These are phyloP conservation scores for Meloidogyne floridensis DNA, from an alignment of 1,140 invertebrate species.

Conservation along the genomic window DNA sequence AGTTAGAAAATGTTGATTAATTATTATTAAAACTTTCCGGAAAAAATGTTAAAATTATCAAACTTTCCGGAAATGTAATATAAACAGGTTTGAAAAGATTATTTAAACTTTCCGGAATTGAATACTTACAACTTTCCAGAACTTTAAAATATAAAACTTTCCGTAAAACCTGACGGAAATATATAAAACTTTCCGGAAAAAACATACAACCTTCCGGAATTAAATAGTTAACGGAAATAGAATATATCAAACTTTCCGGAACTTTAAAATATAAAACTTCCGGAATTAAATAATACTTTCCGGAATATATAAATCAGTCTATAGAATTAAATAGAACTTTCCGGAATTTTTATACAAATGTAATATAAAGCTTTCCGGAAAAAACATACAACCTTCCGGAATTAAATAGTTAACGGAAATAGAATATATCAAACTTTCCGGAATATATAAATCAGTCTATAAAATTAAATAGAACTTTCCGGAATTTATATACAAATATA, in stretches of 20 bases:
- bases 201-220: too few species aligned
- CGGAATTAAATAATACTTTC: not conserved
- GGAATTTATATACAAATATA: too few species aligned
- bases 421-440: not conserved
- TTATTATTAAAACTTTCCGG: not conserved
- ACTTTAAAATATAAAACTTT: too few species aligned
- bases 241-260: not conserved
- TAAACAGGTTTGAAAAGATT: too few species aligned
- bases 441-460: too few species aligned
- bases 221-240: too few species aligned
- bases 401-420: too few species aligned
- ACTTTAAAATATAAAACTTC: too few species aligned
- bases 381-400: not conserved
- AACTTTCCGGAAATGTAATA: not conserved
- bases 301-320: not conserved
- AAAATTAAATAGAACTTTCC: too few species aligned
- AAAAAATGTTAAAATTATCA: not conserved
- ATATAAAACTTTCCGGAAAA: not conserved
- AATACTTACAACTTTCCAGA: too few species aligned
- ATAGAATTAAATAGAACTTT: not conserved
- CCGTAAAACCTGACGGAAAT: not conserved
- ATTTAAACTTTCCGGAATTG: too few species aligned
- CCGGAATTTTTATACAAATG: not conserved
- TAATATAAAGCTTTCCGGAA: not conserved
- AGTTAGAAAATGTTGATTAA: conserved; percentile 15